These are phyloP conservation scores for Erethizon dorsatum DNA, from an alignment of 2,797 vertebrate genomes.

Conservation along the genomic window DNA sequence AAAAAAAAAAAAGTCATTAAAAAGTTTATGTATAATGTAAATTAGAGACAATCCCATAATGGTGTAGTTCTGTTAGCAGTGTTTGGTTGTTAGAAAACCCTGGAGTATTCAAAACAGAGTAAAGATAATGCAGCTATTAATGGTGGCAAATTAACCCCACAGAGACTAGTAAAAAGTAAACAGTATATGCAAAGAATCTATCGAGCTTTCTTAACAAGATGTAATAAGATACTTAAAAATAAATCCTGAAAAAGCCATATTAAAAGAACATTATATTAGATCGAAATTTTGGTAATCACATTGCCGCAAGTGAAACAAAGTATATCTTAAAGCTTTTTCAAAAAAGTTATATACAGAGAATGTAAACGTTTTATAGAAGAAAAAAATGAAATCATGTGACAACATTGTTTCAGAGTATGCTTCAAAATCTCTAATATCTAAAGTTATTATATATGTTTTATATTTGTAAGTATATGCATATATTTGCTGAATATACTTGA, in stretches of 20 bases:
- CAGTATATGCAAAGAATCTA: conserved; percentile 65
- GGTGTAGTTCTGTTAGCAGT: conserved; percentile 9
- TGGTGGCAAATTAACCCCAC: conserved; percentile 78
- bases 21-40: neutral
- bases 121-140: conserved; percentile 75
- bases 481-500: conserved; percentile 49
- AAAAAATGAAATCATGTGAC: conserved; percentile 27
- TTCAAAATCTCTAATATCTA: conserved; percentile 3
- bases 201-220: conserved; percentile 47
- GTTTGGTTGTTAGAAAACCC: conserved; percentile 71
- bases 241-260: conserved; percentile 18
- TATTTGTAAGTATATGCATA: neutral
- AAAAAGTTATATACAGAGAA: conserved; percentile 52
- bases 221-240: conserved; percentile 71
- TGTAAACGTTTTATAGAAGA: conserved; percentile 24
- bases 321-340: conserved; percentile 51
- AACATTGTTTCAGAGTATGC: neutral
- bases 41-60: neutral
- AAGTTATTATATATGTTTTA: neutral
- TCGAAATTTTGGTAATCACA: neutral
- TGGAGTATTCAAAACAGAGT: conserved; percentile 37
- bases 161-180: conserved; percentile 78
- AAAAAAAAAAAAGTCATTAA: neutral
- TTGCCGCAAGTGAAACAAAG: conserved; percentile 20
- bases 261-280: conserved; percentile 53